A percentile compares a stretch with the other conserved stretches of the same genome.
Evolutionary conservation across 1,140 invertebrate species (phyloP).

Genomic region (Neodiprion virginianus): DNA sequence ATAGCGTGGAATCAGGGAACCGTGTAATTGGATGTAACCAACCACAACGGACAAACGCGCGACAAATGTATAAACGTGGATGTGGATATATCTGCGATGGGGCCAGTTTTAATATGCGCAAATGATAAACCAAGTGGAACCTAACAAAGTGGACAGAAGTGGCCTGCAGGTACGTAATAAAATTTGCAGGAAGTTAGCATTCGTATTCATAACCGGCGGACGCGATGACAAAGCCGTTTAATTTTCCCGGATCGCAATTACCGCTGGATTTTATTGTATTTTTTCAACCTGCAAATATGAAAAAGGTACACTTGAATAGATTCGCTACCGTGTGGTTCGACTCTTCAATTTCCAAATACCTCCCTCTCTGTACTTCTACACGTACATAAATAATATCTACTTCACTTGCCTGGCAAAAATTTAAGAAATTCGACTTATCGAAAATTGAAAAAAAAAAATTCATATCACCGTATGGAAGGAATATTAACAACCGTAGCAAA

Average conservation of each 20-base stretch:
- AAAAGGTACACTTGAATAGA: too few relatives aligned
- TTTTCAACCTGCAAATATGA: not conserved
- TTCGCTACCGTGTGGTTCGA: too few relatives aligned
- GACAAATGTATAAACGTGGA: not conserved
- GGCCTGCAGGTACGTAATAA: not conserved
- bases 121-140: conserved; percentile 1
- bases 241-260: not conserved
- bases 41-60: not conserved
- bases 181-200: not conserved
- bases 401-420: too few relatives aligned
- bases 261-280: conserved; percentile 1
- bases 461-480: too few relatives aligned
- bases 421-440: too few relatives aligned
- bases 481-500: too few relatives aligned
- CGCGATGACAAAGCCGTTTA: conserved; percentile 1
- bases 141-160: conserved; percentile 7
- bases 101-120: conserved; percentile 4
- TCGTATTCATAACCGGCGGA: not conserved
- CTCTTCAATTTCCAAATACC: too few relatives aligned
- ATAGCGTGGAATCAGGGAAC: not conserved
- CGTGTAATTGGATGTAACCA: not conserved
- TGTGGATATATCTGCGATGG: not conserved
- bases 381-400: too few relatives aligned
- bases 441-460: too few relatives aligned
- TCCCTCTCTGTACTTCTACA: too few relatives aligned